phyloP scores from a whole-genome alignment of 2,113 vertebrate species.

The Mormyrus iriodes region DNA sequence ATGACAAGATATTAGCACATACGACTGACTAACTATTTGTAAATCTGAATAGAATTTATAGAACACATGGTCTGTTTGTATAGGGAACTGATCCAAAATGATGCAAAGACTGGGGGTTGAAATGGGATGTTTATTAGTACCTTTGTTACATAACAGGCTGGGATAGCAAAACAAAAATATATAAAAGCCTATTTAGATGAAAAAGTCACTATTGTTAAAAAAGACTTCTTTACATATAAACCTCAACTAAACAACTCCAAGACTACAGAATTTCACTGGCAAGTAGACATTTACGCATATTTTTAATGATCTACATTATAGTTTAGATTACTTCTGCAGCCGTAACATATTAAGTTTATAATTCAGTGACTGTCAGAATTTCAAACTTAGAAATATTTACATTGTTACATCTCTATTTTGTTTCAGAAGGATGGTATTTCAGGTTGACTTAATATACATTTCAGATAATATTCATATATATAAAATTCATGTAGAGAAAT shows the following conservation, averaged over 20 bases:
- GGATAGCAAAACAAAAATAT: neutral
- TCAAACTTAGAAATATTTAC: neutral
- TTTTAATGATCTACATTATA: neutral
- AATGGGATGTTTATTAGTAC: neutral
- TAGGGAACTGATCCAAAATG: neutral
- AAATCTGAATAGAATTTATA: neutral
- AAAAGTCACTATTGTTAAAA: neutral
- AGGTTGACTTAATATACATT: neutral
- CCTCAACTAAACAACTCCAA: neutral
- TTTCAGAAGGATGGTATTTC: neutral
- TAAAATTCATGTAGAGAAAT: neutral
- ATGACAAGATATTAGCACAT: neutral
- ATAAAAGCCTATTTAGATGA: neutral
- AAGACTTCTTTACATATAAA: neutral
- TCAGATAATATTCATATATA: neutral
- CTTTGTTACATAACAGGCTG: neutral
- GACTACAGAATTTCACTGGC: neutral
- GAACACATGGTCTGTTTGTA: neutral
- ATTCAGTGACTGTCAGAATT: neutral
- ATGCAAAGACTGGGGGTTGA: neutral
- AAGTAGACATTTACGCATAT: neutral
- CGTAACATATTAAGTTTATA: neutral
- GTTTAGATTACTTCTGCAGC: neutral
- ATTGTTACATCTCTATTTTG: neutral
- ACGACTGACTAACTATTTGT: neutral